phyloP scores from a whole-genome alignment of 2,888 invertebrate genomes.

The Lasioglossum oenotherae region DNA sequence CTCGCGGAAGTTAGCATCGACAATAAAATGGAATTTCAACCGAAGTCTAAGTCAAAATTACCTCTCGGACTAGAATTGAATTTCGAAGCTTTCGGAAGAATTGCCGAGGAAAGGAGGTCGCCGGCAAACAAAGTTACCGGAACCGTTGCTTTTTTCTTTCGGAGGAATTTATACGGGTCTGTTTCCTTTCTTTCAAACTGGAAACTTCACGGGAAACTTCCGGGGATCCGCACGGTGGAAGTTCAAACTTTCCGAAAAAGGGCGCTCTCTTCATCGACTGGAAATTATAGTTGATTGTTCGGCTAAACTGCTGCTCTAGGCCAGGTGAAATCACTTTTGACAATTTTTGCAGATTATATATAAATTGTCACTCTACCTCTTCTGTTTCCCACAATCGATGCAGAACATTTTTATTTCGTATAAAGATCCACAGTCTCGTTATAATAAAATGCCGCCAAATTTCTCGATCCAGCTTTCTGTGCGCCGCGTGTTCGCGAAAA shows the following conservation, averaged over 20 bases:
- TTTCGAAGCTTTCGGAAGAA: conserved; percentile 28
- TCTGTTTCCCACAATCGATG: no score
- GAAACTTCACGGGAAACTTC: conserved; percentile 1
- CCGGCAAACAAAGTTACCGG: conserved; percentile 12
- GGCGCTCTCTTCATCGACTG: neutral
- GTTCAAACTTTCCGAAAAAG: neutral
- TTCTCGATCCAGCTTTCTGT: no score
- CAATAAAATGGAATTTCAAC: conserved; percentile 16
- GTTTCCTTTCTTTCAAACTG: conserved; percentile 9
- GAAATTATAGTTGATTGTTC: conserved; percentile 9
- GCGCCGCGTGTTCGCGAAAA: neutral
- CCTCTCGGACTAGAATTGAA: conserved; percentile 21
- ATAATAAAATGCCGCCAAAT: no score
- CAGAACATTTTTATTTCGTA: no score
- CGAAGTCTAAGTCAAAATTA: conserved; percentile 33
- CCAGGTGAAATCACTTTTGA: neutral
- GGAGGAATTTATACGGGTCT: conserved; percentile 23
- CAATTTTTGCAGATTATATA: no score
- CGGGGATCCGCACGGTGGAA: neutral
- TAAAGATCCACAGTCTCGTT: no score
- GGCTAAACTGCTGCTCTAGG: neutral
- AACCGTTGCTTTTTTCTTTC: neutral
- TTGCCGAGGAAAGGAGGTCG: conserved; percentile 22
- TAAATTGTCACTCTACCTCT: no score
- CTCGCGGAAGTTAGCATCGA: conserved; percentile 8